These are phyloP conservation scores for Eurystomus gularis DNA, from an alignment of 2,113 vertebrate genomes.

Conservation along the genomic window DNA sequence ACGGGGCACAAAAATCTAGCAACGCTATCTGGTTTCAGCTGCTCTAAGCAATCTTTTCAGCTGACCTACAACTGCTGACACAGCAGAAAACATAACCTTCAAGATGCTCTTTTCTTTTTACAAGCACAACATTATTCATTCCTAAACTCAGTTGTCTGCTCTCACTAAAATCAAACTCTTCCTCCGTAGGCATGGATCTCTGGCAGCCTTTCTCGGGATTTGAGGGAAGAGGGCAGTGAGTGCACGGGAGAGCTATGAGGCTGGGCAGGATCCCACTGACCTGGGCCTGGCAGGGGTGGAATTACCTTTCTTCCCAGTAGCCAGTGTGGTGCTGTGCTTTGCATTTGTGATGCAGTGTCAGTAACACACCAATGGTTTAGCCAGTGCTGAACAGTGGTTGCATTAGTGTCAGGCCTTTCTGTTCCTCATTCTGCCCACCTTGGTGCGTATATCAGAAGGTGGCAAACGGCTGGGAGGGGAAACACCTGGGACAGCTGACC, in stretches of 20 bases:
- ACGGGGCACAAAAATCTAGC: not conserved
- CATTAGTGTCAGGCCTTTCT: not conserved
- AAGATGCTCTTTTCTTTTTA: not conserved
- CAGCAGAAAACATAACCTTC: slow-evolving; percentile 10
- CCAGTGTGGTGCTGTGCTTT: not conserved
- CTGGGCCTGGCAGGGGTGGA: not conserved
- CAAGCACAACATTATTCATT: not conserved
- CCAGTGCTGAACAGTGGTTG: not conserved
- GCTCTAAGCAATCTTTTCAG: slow-evolving; percentile 5
- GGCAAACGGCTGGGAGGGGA: not conserved
- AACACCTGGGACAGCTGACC: not conserved
- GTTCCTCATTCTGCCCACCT: not conserved
- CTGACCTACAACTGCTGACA: not conserved
- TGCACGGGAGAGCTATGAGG: not conserved
- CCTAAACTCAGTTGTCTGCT: not conserved
- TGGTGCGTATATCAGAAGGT: not conserved
- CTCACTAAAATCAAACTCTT: not conserved
- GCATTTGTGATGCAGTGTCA: not conserved
- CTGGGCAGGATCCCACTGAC: fast-evolving
- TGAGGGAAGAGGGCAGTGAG: not conserved
- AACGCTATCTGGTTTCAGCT: not conserved
- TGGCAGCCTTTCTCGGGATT: not conserved
- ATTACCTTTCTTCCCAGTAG: not conserved
- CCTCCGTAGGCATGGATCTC: not conserved
- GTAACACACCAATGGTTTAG: not conserved